Conservation (phyloP, 2,113 vertebrate species). For the Prunella himalayana region DNA sequence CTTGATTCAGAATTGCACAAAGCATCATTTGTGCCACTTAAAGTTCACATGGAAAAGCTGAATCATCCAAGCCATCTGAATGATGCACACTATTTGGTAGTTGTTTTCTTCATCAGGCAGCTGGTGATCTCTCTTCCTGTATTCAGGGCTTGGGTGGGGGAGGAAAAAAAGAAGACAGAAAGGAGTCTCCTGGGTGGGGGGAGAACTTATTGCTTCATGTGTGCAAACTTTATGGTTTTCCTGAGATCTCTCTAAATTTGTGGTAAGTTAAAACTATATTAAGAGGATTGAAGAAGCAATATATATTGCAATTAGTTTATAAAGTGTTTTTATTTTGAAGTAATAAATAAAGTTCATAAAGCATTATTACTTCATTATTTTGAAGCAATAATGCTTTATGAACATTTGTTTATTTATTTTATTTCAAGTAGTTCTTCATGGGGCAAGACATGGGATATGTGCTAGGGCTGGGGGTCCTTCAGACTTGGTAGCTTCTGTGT, state of each 20-base stretch:
- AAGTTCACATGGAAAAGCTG: conserved; percentile 43
- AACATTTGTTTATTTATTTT: not conserved
- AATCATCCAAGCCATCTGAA: conserved; percentile 30
- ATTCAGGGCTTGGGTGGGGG: not conserved
- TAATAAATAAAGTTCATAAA: no score
- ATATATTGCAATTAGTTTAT: not conserved
- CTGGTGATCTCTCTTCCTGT: conserved; percentile 45
- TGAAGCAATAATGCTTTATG: not conserved
- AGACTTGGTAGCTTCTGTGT: not conserved
- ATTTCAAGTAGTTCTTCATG: not conserved
- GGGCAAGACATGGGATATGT: not conserved
- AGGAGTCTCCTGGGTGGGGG: not conserved
- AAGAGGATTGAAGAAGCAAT: not conserved
- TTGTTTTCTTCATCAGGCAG: conserved; percentile 28
- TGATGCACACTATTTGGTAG: not conserved
- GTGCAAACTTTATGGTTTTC: not conserved
- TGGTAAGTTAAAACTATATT: not conserved
- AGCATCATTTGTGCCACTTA: conserved; percentile 9
- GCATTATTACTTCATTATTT: no score
- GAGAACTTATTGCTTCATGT: not conserved
- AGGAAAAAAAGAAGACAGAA: not conserved
- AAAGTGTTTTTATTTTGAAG: not conserved
- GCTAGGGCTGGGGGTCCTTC: not conserved
- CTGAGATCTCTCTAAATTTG: not conserved
- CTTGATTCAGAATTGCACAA: conserved; percentile 48